Evolutionary conservation across 1,140 invertebrate genomes (phyloP), one percentile per base, ranked within the genome.

Genomic region (Drosophila bocki): DNA sequence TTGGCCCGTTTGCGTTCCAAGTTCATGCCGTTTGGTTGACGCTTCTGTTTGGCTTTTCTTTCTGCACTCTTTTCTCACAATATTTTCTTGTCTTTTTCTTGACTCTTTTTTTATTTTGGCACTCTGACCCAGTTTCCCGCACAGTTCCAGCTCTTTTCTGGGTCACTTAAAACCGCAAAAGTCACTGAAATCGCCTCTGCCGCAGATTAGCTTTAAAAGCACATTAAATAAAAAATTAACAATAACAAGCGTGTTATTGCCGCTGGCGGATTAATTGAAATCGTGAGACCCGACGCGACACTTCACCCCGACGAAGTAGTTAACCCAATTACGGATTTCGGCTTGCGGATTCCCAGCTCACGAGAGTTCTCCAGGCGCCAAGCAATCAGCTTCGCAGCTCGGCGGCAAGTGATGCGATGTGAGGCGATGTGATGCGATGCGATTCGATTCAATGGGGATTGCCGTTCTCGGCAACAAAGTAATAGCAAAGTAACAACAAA

Each of bases 361-460:
- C 50, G 19, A 60, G 19, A 53, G 64, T 22, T 42, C 58, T 33
- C 35, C 39, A 59, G 54, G 75, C 69, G 50, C 56, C 57, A 63
- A 78, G 74, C 59, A 62, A 68, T 75, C 82, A 61, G 84, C 80
- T 78, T 80, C 64, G 65, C 68, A 84, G 84, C 84, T 80, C 77
- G 64, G 69, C 63, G 65, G 61, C 84, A 90, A 87, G 78, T 87
- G 83, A 88, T 88, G 83, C 78, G 69, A 86, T 75, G 78, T 56
- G 62, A 59, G 58, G 68, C 17, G 42, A 45, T 19, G 42, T 9
- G 51, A 54, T 15, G 19, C 51, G 35, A 56, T 39, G 35, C 53
- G 33, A 86, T 78, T 78, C 67, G 60, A 75, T 82, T 82, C 65
- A 57, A 65, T 75, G 75, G 68, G 71, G 64, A 72, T 86, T 53